phyloP scores from a whole-genome alignment of 2,113 vertebrate species.

The Zosterops lateralis region DNA sequence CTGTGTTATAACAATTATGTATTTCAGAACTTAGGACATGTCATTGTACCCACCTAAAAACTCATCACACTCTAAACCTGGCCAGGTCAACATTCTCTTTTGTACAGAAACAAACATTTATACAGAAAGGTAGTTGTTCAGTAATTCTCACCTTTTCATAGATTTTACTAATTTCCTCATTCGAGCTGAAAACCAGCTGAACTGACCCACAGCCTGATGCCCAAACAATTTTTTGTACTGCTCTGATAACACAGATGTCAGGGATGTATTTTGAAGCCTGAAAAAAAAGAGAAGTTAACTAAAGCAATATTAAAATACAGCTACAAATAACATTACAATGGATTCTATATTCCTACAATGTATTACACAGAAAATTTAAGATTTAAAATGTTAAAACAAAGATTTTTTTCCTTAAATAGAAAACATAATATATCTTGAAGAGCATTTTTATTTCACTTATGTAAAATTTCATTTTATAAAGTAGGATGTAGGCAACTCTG shows the following conservation, averaged over 20 bases:
- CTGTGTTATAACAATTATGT: not conserved
- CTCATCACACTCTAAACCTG: not conserved
- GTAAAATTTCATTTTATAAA: not conserved
- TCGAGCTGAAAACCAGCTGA: slow-evolving; percentile 95
- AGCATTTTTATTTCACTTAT: not conserved
- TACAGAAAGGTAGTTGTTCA: not conserved
- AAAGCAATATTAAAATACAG: not conserved
- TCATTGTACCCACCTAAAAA: not conserved
- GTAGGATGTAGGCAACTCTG: not conserved
- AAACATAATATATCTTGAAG: not conserved
- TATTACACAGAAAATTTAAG: not conserved
- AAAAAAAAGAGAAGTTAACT: slow-evolving; percentile 61
- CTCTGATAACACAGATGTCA: slow-evolving; percentile 97
- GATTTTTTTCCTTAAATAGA: not conserved
- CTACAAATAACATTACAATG: not conserved
- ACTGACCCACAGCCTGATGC: slow-evolving; percentile 96
- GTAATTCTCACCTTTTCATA: slow-evolving; percentile 90
- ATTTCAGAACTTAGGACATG: too few relatives aligned
- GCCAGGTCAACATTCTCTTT: not conserved
- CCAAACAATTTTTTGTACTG: slow-evolving; percentile 98
- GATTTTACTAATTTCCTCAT: slow-evolving; percentile 97
- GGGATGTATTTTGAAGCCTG: slow-evolving; percentile 98
- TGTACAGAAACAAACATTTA: not conserved
- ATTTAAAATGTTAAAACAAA: not conserved
- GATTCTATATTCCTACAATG: not conserved